These are phyloP conservation scores for Tadarida brasiliensis DNA, from an alignment of 2,797 vertebrate species.

Conservation along the genomic window DNA sequence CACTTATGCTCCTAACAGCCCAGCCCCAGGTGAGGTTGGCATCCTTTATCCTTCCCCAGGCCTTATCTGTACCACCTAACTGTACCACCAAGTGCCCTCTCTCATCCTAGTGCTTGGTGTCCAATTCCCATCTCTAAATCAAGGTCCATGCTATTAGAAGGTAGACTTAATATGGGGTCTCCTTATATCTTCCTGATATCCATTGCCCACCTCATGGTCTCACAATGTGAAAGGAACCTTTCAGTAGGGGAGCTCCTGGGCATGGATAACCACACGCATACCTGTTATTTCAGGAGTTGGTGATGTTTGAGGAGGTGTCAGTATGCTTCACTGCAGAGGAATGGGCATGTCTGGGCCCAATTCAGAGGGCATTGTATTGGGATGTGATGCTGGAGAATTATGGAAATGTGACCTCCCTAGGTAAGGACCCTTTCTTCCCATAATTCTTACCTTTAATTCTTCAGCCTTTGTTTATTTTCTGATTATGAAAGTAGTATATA, in stretches of 20 bases:
- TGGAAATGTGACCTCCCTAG: conserved; percentile 78
- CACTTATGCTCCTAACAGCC: conserved; percentile 79
- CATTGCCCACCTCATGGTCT: background rate
- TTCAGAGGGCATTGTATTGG: conserved; percentile 82
- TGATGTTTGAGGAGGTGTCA: conserved; percentile 83
- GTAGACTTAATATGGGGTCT: background rate
- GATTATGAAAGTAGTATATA: background rate
- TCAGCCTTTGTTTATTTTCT: background rate
- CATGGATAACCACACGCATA: background rate
- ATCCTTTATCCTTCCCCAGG: background rate
- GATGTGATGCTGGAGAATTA: conserved; percentile 85
- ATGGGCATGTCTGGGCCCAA: conserved; percentile 78
- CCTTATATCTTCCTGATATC: background rate
- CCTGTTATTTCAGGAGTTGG: conserved; percentile 75
- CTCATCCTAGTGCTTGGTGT: background rate
- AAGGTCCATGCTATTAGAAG: background rate
- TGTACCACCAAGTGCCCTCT: background rate
- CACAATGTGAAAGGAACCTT: background rate
- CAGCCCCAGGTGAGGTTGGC: conserved; percentile 74
- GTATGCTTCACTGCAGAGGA: conserved; percentile 84
- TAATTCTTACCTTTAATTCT: background rate
- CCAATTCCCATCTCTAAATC: background rate
- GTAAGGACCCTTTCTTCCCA: conserved; percentile 61
- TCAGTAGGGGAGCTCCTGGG: background rate
- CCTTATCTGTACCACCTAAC: background rate